These are phyloP conservation scores for Rhinella marina DNA, from an alignment of 2,797 vertebrate genomes.

Conservation along the genomic window DNA sequence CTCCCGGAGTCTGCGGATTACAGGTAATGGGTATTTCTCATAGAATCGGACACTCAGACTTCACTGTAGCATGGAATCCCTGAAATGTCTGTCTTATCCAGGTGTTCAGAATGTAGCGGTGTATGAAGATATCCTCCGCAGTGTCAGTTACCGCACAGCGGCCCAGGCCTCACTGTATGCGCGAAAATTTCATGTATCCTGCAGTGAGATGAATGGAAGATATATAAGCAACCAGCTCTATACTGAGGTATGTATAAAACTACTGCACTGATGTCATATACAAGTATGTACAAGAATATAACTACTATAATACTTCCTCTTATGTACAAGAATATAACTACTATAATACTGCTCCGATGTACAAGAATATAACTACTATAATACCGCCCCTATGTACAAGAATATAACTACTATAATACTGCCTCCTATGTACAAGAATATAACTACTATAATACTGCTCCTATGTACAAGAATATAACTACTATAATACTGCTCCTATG, in stretches of 20 bases:
- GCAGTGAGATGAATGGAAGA: constrained; percentile 97
- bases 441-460: no score
- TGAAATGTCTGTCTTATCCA: constrained; percentile 65
- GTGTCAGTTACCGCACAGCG: constrained; percentile 87
- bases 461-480: no score
- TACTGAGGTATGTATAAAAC: constrained; percentile 69
- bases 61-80: neutral
- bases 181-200: constrained; percentile 93
- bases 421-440: no score
- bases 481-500: no score
- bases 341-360: no score
- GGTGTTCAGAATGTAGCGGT: constrained; percentile 96
- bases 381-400: no score
- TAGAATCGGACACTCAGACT: no score
- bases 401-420: no score
- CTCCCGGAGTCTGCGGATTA: constrained; percentile 91
- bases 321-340: no score
- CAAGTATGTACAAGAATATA: no score
- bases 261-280: neutral
- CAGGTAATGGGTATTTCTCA: constrained; percentile 72
- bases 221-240: constrained; percentile 97
- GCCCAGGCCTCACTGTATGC: constrained; percentile 90
- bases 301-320: no score
- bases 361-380: no score
- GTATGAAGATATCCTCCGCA: constrained; percentile 92